A percentile compares a stretch with the other conserved stretches of the same genome.
Conservation (phyloP, 2,797 vertebrate genomes). For the Falco novaeseelandiae region DNA sequence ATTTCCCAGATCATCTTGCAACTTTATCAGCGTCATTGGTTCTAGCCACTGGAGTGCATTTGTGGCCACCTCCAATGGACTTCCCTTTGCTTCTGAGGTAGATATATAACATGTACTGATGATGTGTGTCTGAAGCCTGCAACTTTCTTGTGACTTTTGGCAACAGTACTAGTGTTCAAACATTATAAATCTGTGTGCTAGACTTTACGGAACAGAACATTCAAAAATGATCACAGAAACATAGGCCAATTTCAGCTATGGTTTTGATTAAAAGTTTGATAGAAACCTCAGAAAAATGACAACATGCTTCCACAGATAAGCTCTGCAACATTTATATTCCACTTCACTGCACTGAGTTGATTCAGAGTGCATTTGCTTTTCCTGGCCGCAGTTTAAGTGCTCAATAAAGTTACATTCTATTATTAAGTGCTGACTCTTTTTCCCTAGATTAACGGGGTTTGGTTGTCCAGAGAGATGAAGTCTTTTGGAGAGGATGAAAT, state of each 20-base stretch:
- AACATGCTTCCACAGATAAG: constrained; percentile 52
- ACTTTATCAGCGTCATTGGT: not conserved
- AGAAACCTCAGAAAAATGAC: constrained; percentile 60
- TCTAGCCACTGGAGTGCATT: not conserved
- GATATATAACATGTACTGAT: not conserved
- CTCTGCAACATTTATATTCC: constrained; percentile 33
- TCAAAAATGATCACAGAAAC: constrained; percentile 1
- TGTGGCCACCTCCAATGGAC: constrained; percentile 3
- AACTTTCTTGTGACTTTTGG: constrained; percentile 58
- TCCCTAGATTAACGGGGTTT: constrained; percentile 17
- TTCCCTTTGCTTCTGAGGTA: constrained; percentile 26
- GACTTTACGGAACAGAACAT: constrained; percentile 30
- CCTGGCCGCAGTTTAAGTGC: constrained; percentile 23
- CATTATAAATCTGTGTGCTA: constrained; percentile 47
- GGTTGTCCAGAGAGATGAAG: not conserved
- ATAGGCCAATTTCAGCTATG: not conserved
- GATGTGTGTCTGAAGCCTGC: constrained; percentile 42
- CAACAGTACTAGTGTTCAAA: constrained; percentile 20
- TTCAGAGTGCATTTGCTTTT: constrained; percentile 51
- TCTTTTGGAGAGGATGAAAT: constrained; percentile 35
- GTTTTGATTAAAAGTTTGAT: constrained; percentile 62
- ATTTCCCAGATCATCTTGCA: constrained; percentile 1
- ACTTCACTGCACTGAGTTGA: not conserved
- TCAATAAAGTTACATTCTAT: constrained; percentile 31
- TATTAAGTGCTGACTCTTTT: constrained; percentile 50